Evolutionary conservation across 1,140 invertebrate species (phyloP).

Genomic region (Drosophila nikananu): DNA sequence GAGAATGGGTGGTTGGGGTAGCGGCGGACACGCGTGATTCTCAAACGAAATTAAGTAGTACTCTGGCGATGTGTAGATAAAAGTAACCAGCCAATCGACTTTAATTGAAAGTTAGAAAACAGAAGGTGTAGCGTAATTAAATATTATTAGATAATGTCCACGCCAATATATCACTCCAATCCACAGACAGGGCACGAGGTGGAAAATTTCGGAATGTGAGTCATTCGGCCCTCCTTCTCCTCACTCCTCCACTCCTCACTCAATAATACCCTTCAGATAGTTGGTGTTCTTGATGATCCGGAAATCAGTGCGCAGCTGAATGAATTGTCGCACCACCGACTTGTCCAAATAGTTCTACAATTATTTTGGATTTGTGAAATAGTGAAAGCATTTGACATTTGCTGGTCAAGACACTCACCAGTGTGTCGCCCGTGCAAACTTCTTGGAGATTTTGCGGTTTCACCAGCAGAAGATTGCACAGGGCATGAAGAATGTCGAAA

Average conservation of each 20-base stretch:
- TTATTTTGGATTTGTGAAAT: conserved; percentile 40
- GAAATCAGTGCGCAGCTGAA: conserved; percentile 94
- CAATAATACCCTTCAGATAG: conserved; percentile 80
- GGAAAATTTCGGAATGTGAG: conserved; percentile 69
- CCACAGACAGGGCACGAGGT: conserved; percentile 33
- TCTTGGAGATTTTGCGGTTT: conserved; percentile 98
- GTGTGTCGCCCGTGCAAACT: conserved; percentile 96
- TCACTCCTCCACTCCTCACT: conserved; percentile 58
- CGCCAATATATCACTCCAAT: conserved; percentile 47
- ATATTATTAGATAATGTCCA: conserved; percentile 52
- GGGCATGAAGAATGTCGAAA: conserved; percentile 97
- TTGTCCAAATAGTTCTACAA: conserved; percentile 94
- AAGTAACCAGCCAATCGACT: conserved; percentile 57
- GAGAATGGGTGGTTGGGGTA: conserved; percentile 28
- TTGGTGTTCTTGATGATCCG: conserved; percentile 80
- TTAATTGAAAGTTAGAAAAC: conserved; percentile 70
- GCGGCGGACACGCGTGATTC: conserved; percentile 20
- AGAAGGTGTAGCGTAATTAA: conserved; percentile 44
- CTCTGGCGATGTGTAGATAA: conserved; percentile 56
- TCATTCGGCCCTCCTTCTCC: conserved; percentile 44
- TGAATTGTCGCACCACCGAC: conserved; percentile 95
- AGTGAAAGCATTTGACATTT: background rate
- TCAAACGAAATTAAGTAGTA: conserved; percentile 22
- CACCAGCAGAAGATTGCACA: conserved; percentile 98
- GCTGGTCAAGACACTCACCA: conserved; percentile 88